A percentile compares a stretch with the other conserved stretches of the same genome.
Conservation (phyloP, 1,140 invertebrate species). For the Zaprionus camerounensis region DNA sequence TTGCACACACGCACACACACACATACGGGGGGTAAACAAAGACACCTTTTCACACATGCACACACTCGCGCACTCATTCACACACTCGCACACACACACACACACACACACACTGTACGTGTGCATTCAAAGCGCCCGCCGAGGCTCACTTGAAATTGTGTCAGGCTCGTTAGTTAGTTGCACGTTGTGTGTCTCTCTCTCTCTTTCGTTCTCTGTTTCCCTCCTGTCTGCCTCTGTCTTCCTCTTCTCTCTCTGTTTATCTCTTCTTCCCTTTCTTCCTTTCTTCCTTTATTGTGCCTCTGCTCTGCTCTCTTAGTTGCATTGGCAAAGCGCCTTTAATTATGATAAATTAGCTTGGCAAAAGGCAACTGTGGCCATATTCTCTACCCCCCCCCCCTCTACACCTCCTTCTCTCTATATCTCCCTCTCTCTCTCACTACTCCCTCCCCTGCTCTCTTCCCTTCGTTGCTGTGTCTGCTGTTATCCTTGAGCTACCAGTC, state of each 20-base stretch:
- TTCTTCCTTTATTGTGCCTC: too few relatives aligned
- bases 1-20: background rate
- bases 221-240: background rate
- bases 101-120: too few relatives aligned
- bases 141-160: conserved; percentile 44
- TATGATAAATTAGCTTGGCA: conserved; percentile 46
- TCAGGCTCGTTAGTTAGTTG: conserved; percentile 48
- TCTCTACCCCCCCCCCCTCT: background rate
- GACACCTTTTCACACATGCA: background rate
- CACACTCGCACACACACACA: background rate
- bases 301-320: background rate
- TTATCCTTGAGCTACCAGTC: conserved; percentile 52
- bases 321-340: conserved; percentile 38
- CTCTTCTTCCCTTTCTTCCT: too few relatives aligned
- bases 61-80: background rate
- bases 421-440: background rate
- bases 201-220: background rate
- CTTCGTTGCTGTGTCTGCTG: conserved; percentile 16
- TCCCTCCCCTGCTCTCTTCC: background rate
- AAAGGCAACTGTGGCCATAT: conserved; percentile 28
- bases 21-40: background rate
- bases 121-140: conserved; percentile 19
- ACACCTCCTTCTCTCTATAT: background rate
- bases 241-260: background rate
- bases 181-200: background rate